Evolutionary conservation across 2,888 invertebrate species (phyloP), one percentile per base, ranked within the genome.

Genomic region (Hedychridium roseum): DNA sequence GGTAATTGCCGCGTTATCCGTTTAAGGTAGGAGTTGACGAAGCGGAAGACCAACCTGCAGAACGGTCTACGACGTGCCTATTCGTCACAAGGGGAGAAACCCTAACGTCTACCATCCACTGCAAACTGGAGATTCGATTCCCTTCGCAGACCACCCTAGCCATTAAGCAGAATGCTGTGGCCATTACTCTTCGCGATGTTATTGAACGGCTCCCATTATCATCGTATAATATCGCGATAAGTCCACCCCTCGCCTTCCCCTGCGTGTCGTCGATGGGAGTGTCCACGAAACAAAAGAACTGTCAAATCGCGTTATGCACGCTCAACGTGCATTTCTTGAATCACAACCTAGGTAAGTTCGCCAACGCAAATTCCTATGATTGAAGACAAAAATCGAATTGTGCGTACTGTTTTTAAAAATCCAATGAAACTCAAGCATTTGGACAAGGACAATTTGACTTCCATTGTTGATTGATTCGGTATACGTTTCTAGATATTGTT

Each of bases 221-320:
- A 50, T 65, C 60, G 66, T 66, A 66, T 66, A 66, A 66, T 66
- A 63, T 64, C 54, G 60, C 66, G 66, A 66, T 66, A 66, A 64
- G 66, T 66, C 30, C 62, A 23, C 55, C 39, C 52, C 20, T n/a
- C 37, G 54, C n/a, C n/a, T n/a, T n/a, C n/a, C n/a, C n/a, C n/a
- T n/a, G n/a, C n/a, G n/a, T n/a, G n/a, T n/a, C n/a, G n/a, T n/a
- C n/a, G n/a, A n/a, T 52, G 56, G 50, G 42, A 50, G 44, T 47
- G 60, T 43, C 52, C 52, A 42, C 46, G 36, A 50, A 48, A 62
- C 46, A 54, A 45, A 62, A 50, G 52, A 53, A 58, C 54, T 60
- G 59, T 57, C 62, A 62, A 62, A 62, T 57, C 56, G 61, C 43
- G 31, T 31, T 35, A 36, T 38, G 40, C n/a, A n/a, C n/a, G n/a